These are phyloP conservation scores for Netelia melanura DNA, from an alignment of 2,888 invertebrate species.

Conservation along the genomic window DNA sequence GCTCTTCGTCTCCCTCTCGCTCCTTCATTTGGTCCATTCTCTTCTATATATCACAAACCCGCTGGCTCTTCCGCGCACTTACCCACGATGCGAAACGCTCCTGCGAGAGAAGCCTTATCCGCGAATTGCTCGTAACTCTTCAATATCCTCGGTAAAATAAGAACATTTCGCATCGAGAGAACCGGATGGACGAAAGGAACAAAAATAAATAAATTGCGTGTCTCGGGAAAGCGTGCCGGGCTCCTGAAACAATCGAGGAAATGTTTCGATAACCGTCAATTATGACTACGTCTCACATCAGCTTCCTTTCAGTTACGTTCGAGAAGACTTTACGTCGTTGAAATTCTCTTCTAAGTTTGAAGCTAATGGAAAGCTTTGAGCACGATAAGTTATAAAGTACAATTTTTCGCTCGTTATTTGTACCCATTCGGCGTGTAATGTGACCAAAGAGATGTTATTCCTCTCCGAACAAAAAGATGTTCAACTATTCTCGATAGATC, in stretches of 20 bases:
- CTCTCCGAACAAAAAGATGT: too few relatives aligned
- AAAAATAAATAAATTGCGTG: background rate
- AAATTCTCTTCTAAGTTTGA: too few relatives aligned
- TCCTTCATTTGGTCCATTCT: constrained; percentile 51
- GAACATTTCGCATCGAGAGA: constrained; percentile 55
- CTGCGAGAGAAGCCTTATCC: constrained; percentile 50
- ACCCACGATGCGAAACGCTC: constrained; percentile 46
- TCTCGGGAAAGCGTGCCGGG: background rate
- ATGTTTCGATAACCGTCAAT: constrained; percentile 39
- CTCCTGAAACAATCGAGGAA: constrained; percentile 18
- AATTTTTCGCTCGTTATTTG: too few relatives aligned
- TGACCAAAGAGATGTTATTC: too few relatives aligned
- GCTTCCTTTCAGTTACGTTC: background rate
- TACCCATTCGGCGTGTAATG: too few relatives aligned
- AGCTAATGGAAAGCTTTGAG: too few relatives aligned
- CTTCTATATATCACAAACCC: background rate
- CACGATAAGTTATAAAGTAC: too few relatives aligned
- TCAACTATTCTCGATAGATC: too few relatives aligned
- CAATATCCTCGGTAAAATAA: constrained; percentile 63
- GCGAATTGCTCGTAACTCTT: constrained; percentile 63
- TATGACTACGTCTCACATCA: background rate
- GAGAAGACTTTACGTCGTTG: too few relatives aligned
- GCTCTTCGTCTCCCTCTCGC: constrained; percentile 35
- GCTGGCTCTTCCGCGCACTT: constrained; percentile 36
- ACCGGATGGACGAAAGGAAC: constrained; percentile 8